Evolutionary conservation across 2,888 invertebrate species (phyloP).

Genomic region (Hypolimnas misippus): DNA sequence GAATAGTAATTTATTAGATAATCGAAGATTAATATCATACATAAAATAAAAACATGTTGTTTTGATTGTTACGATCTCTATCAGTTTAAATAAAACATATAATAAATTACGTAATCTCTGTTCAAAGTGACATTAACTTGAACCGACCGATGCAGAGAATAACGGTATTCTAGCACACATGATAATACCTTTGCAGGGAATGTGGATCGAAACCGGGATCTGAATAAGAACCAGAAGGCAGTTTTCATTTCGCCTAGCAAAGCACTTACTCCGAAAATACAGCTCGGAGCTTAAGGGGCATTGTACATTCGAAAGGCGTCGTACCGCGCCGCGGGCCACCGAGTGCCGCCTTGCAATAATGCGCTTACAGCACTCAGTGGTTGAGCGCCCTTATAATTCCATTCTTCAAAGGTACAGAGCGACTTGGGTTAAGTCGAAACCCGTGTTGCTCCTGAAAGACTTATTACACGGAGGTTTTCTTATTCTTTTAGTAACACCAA

Average conservation of each 20-base stretch:
- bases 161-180: constrained; percentile 49
- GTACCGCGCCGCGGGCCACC: constrained; percentile 56
- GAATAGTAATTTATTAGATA: background rate
- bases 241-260: constrained; percentile 70
- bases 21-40: background rate
- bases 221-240: constrained; percentile 66
- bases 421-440: constrained; percentile 75
- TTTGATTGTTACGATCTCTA: background rate
- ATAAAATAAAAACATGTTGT: constrained; percentile 35
- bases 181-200: constrained; percentile 61
- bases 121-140: background rate
- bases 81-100: background rate
- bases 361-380: constrained; percentile 73
- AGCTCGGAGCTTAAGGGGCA: constrained; percentile 69
- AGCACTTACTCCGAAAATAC: constrained; percentile 73
- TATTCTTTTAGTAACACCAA: constrained; percentile 46
- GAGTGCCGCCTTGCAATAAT: constrained; percentile 72
- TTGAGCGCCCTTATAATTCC: constrained; percentile 72
- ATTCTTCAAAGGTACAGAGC: constrained; percentile 65
- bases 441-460: constrained; percentile 60
- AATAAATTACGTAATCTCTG: background rate
- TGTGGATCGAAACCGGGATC: constrained; percentile 54
- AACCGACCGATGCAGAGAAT: background rate
- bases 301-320: constrained; percentile 76
- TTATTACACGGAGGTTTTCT: constrained; percentile 51